A percentile compares a stretch with the other conserved stretches of the same genome.
These are phyloP conservation scores for Caiman crocodilus DNA, from an alignment of 2,797 vertebrate species.

Conservation along the genomic window DNA sequence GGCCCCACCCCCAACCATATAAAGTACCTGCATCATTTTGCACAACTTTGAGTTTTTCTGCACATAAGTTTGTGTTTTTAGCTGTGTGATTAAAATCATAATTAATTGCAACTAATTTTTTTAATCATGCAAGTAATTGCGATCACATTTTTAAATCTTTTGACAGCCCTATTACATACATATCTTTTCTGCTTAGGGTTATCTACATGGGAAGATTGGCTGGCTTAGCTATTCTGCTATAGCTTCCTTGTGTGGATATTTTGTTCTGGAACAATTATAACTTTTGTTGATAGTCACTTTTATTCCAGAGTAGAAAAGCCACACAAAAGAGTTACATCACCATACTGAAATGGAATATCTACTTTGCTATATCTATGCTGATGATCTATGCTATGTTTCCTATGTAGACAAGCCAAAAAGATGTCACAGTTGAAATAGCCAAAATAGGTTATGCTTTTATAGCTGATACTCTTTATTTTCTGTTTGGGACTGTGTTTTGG, in stretches of 20 bases:
- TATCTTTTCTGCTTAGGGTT: not conserved
- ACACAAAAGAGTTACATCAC: not conserved
- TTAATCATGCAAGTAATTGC: too few relatives aligned
- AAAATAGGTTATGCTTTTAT: slow-evolving; percentile 37
- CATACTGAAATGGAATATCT: not conserved
- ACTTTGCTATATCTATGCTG: not conserved
- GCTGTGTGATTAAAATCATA: too few relatives aligned
- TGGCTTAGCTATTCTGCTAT: not conserved
- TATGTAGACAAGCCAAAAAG: not conserved
- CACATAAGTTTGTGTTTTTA: too few relatives aligned
- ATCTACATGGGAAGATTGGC: not conserved
- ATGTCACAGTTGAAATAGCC: too few relatives aligned
- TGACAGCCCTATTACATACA: too few relatives aligned
- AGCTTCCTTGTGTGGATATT: not conserved
- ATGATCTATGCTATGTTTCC: not conserved
- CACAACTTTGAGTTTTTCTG: too few relatives aligned
- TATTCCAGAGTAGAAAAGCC: not conserved
- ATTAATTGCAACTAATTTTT: too few relatives aligned
- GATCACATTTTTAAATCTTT: too few relatives aligned
- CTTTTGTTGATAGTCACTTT: not conserved
- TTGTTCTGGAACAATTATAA: not conserved
- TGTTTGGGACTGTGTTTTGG: not conserved
- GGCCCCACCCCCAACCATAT: too few relatives aligned
- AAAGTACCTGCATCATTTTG: too few relatives aligned
- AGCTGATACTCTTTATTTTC: slow-evolving; percentile 25